A percentile compares a stretch with the other conserved stretches of the same genome.
Conservation (phyloP, 2,888 invertebrate species). For the Stramonita haemastoma region DNA sequence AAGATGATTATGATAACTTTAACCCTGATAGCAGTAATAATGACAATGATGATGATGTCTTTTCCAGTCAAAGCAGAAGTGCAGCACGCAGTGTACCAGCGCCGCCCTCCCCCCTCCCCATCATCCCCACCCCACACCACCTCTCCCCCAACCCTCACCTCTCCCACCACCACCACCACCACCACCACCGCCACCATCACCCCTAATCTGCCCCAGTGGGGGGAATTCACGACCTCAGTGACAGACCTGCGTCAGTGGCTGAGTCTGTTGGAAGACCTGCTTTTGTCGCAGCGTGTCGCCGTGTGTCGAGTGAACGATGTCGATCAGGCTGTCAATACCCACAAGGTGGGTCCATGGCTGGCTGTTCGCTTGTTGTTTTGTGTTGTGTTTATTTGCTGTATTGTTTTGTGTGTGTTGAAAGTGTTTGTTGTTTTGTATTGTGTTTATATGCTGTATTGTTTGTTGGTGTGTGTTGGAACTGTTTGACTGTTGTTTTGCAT, state of each 20-base stretch:
- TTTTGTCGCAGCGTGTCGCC: conserved; percentile 67
- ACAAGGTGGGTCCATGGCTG: conserved; percentile 60
- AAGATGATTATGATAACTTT: background rate
- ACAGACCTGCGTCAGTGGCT: conserved; percentile 70
- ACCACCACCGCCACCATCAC: background rate
- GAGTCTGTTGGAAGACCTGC: conserved; percentile 65
- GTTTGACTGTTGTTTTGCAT: no score
- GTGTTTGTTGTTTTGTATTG: no score
- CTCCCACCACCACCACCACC: conserved; percentile 13
- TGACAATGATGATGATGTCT: background rate
- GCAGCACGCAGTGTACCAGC: background rate
- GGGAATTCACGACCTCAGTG: conserved; percentile 64
- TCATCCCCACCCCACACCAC: background rate
- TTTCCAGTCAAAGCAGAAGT: conserved; percentile 25
- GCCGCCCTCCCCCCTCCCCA: background rate
- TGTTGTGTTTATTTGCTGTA: no score
- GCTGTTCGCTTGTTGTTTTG: no score
- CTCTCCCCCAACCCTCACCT: background rate
- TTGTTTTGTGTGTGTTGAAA: no score
- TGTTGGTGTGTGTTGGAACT: no score
- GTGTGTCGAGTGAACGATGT: conserved; percentile 72
- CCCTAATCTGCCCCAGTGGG: conserved; percentile 54
- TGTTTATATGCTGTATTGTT: no score
- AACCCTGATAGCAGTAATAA: background rate
- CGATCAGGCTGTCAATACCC: conserved; percentile 67